Percentiles rank a stretch among this genome's conserved stretches.
Conservation (phyloP, 2,797 vertebrate genomes). For the Microhierax caerulescens region DNA sequence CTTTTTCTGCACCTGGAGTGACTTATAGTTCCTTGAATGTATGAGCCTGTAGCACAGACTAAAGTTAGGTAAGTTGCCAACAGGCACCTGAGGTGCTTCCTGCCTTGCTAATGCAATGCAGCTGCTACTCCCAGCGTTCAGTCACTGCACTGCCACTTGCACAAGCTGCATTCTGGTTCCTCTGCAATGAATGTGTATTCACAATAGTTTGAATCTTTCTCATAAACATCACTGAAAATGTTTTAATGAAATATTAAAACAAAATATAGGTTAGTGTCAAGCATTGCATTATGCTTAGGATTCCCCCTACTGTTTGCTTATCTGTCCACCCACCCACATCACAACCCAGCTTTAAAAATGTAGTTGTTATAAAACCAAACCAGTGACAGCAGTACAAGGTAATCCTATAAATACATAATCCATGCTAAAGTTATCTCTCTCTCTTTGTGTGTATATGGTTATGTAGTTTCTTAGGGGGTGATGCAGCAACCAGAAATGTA, state of each 20-base stretch:
- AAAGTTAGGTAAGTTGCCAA: not conserved
- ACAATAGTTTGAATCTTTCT: not conserved
- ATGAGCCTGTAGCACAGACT: not conserved
- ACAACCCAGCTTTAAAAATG: slow-evolving; percentile 32
- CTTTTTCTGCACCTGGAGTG: not conserved
- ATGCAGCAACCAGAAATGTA: not conserved
- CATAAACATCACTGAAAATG: not conserved
- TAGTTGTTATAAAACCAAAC: slow-evolving; percentile 16
- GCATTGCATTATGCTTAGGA: not conserved
- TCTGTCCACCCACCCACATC: not conserved
- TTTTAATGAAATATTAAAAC: not conserved
- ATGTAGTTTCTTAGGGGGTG: not conserved
- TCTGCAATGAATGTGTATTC: not conserved
- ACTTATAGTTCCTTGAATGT: not conserved
- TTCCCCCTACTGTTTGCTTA: not conserved
- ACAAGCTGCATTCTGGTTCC: not conserved
- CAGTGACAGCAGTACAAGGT: not conserved
- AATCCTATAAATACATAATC: slow-evolving; percentile 48
- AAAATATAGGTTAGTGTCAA: not conserved
- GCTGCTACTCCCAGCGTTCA: accelerated
- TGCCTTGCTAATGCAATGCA: not conserved
- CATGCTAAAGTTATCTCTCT: not conserved
- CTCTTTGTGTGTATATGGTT: not conserved
- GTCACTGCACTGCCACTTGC: not conserved
- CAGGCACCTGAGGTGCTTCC: not conserved